Evolutionary conservation across 2,888 invertebrate species (phyloP).

Genomic region (Pristionchus maxplancki): DNA sequence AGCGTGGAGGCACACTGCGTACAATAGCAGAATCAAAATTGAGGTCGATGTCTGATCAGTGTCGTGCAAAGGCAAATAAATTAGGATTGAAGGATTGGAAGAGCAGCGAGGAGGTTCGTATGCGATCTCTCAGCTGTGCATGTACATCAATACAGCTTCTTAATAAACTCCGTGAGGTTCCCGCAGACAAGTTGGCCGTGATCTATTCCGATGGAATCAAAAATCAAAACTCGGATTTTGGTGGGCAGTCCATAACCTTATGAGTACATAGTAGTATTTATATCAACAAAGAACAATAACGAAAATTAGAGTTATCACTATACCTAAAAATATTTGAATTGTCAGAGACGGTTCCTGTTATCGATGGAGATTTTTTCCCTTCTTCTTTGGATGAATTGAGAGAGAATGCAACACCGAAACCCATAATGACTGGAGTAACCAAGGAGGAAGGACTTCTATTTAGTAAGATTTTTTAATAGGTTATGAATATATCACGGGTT

Average conservation of each 20-base stretch:
- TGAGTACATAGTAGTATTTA: neutral
- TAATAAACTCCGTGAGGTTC: neutral
- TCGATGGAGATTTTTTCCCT: constrained; percentile 26
- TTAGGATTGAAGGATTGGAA: constrained; percentile 30
- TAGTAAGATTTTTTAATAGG: constrained; percentile 53
- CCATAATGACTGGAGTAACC: constrained; percentile 28
- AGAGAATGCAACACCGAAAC: constrained; percentile 9
- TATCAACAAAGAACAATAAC: neutral
- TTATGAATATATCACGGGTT: no score
- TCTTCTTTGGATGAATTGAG: constrained; percentile 30
- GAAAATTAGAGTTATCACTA: neutral
- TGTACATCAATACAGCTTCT: neutral
- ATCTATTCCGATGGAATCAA: neutral
- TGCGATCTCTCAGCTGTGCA: neutral
- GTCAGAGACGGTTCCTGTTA: constrained; percentile 4
- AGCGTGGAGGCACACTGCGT: neutral
- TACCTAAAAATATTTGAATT: no score
- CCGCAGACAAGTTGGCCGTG: constrained; percentile 15
- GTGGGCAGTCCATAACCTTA: constrained; percentile 50
- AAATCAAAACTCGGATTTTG: constrained; percentile 20
- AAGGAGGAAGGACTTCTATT: constrained; percentile 38
- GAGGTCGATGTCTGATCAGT: neutral
- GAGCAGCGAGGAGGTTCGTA: constrained; percentile 13
- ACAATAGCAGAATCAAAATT: neutral
- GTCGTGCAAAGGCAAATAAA: neutral